Conservation (phyloP, 2,113 vertebrate species). For the Gnathonemus echidnorhynchus region DNA sequence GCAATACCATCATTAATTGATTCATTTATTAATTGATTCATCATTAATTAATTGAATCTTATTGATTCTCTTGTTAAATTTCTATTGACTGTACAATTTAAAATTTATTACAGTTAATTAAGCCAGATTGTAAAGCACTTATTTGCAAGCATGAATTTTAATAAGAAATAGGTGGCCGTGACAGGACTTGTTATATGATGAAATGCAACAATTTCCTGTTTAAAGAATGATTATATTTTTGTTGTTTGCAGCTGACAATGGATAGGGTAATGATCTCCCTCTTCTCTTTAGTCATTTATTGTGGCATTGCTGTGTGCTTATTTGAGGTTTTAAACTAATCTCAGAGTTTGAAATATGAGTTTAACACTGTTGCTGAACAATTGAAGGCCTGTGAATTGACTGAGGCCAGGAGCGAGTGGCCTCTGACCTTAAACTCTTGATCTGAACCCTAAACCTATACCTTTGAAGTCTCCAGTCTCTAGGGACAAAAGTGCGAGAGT, state of each 20-base stretch:
- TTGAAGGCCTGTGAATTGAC: slow-evolving; percentile 3
- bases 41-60: not conserved
- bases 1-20: not conserved
- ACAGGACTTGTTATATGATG: not conserved
- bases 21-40: not conserved
- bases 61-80: not conserved
- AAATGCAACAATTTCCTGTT: not conserved
- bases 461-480: not conserved
- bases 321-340: slow-evolving; percentile 3
- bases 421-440: slow-evolving; percentile 17
- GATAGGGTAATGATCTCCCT: not conserved
- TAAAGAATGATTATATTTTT: not conserved
- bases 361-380: slow-evolving; percentile 14
- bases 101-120: not conserved
- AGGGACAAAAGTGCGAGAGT: not conserved
- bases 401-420: slow-evolving; percentile 9
- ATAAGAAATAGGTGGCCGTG: not conserved
- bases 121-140: not conserved
- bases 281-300: not conserved
- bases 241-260: not conserved
- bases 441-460: slow-evolving; percentile 5
- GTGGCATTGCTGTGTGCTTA: not conserved
- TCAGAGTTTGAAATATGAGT: slow-evolving; percentile 6
- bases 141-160: not conserved
- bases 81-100: not conserved